phyloP scores from a whole-genome alignment of 1,140 invertebrate genomes.

The Lutraria rhynchaena region DNA sequence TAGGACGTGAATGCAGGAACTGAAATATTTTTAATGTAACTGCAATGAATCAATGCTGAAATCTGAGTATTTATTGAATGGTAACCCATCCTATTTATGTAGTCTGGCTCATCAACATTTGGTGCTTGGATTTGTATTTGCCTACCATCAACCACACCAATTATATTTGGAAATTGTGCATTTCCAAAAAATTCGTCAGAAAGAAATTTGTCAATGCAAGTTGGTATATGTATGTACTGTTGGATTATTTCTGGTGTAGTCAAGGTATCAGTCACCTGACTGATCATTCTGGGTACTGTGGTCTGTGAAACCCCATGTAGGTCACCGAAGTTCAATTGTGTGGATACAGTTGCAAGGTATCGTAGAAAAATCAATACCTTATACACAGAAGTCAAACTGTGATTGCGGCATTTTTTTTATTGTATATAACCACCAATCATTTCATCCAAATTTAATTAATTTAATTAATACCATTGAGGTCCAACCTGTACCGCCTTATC shows the following conservation, averaged over 20 bases:
- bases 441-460: background rate
- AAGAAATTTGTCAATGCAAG: background rate
- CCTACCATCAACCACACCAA: constrained; percentile 83
- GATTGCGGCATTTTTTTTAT: background rate
- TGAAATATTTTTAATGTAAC: no score
- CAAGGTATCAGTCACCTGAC: constrained; percentile 24
- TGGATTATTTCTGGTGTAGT: background rate
- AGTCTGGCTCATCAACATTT: constrained; percentile 80
- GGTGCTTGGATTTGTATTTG: constrained; percentile 82
- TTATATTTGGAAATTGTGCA: constrained; percentile 81
- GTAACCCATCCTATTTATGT: constrained; percentile 84
- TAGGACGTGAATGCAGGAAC: no score
- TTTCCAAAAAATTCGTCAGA: constrained; percentile 29
- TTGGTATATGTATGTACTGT: constrained; percentile 37
- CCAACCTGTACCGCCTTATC: background rate
- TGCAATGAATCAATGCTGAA: no score
- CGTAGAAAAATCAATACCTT: constrained; percentile 51
- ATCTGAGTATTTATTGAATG: constrained; percentile 27
- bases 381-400: background rate
- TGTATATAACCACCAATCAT: background rate
- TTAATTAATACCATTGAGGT: background rate
- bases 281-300: constrained; percentile 43
- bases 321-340: constrained; percentile 55
- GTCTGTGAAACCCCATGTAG: constrained; percentile 47
- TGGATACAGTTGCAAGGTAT: constrained; percentile 46